Base-by-base conservation (phyloP, 2,888 invertebrate species). In the Mythimna vitellina region DNA sequence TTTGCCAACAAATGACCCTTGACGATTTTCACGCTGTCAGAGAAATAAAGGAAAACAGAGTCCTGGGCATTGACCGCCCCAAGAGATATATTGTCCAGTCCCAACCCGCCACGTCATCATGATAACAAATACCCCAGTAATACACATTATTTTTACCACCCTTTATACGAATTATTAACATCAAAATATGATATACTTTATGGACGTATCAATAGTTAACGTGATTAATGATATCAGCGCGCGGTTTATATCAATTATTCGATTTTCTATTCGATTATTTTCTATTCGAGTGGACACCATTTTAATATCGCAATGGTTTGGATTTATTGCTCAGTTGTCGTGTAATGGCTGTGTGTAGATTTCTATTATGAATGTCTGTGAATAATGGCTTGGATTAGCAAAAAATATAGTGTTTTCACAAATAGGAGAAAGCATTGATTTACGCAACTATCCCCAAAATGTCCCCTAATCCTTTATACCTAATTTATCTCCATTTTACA, bases 1-100 rank as follows among this genome's bases (percentile, higher is more conserved):
- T 93, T 90, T 89, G 88, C 85, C 89, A 93, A 91, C 92, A 95
- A 95, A 96, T 95, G 94, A 88, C 92, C 95, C 95, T 93, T 94
- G 94, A 95, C 93, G 92, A 89, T 90, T 93, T 79, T 92, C 92
- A 93, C 92, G 88, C 86, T 92, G 92, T 93, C 94, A 92, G 92
- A 90, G 90, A 91, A 94, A 93, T 94, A 93, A 93, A 93, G 93
- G 93, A 93, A 94, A 94, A 94, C 93, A 93, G 89, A 85, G 74
- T 87, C 84, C 86, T 86, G 81, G 73, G 79, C 78, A 83, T 83
- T 82, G 88, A 84, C 87, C 89, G 84, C 87, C 89, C 90, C 87
- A 80, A 90, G 88, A 92, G 92, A 92, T 93, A 92, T 92, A 93
- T 92, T 87, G 89, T 87, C 85, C 81, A 86, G 85, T 65, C 82